A percentile compares a stretch with the other conserved stretches of the same genome.
These are phyloP conservation scores for Leucopternis melanops DNA, from an alignment of 2,113 vertebrate species.

Conservation along the genomic window DNA sequence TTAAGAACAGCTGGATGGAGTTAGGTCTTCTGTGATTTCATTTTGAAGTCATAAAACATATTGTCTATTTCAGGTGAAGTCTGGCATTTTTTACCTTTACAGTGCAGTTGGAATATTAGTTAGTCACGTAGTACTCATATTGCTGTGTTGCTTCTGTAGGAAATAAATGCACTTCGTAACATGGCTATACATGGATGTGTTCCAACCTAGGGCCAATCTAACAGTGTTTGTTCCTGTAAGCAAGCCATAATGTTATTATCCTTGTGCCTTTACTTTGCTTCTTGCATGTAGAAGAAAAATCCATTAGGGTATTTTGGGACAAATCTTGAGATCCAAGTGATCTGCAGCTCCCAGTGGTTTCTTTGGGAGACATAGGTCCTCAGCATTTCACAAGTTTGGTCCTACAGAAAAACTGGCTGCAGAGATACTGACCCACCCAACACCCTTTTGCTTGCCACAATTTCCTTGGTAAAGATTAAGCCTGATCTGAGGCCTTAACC, in stretches of 20 bases:
- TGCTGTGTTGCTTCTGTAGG: neutral
- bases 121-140: neutral
- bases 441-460: neutral
- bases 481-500: neutral
- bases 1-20: slow-evolving; percentile 49
- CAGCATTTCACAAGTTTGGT: neutral
- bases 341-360: neutral
- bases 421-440: neutral
- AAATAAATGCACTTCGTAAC: neutral
- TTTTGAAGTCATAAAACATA: slow-evolving; percentile 29
- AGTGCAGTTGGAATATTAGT: neutral
- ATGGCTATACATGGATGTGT: neutral
- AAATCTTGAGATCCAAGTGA: neutral
- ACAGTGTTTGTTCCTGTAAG: neutral
- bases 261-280: neutral
- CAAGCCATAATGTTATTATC: neutral
- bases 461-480: neutral
- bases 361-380: neutral
- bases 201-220: neutral
- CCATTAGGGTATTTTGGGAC: neutral
- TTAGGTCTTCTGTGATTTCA: slow-evolving; percentile 19
- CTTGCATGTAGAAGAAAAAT: neutral
- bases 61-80: neutral
- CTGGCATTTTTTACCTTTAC: neutral
- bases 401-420: neutral